Base-by-base conservation (phyloP, 2,888 invertebrate genomes). In the Drosophila villosipedis region DNA sequence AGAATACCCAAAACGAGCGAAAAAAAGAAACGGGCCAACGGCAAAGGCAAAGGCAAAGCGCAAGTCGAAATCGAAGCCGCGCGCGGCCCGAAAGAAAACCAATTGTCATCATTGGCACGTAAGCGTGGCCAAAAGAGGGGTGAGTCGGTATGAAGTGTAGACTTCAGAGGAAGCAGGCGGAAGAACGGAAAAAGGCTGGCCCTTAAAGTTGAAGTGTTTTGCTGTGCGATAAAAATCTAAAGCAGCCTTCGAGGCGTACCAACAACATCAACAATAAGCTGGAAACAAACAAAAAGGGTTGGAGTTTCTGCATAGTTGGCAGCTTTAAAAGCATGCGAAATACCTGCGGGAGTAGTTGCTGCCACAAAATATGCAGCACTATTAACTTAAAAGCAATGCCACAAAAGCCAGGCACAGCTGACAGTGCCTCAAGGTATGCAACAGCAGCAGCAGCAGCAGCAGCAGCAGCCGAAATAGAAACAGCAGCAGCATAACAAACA, bases 21-120 rank as follows among this genome's bases (percentile, higher is more conserved):
- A 70, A 53, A 60, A 72, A 74, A 65, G 68, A 75, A 83, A 80
- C 68, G 66, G 65, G 67, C 62, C 62, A 54, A 65, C 53, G 73
- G 65, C 59, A 33, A 33, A 33, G 47, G 66, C 59, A 19, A 33
- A 33, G 47, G 63, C 50, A 43, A 35, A 41, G 63, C 54, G 50
- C 58, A 70, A 72, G 58, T 55, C 72, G 71, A 88, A 85, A 89
- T 84, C 89, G 86, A 90, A 86, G 81, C 63, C 83, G 89, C 88
- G 78, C 83, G 83, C 83, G 83, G 70, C 72, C 72, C 62, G 67
- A 76, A 90, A 83, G 74, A 88, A 91, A 90, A 88, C 83, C 91
- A 87, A 91, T 90, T 90, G 91, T 91, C 90, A 90, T 91, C 91
- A 90, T 90, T 91, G 90, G 91, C 91, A 90, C 91, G 90, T 90